Conservation (phyloP, 2,797 vertebrate species). For the Centropyge bicolor region DNA sequence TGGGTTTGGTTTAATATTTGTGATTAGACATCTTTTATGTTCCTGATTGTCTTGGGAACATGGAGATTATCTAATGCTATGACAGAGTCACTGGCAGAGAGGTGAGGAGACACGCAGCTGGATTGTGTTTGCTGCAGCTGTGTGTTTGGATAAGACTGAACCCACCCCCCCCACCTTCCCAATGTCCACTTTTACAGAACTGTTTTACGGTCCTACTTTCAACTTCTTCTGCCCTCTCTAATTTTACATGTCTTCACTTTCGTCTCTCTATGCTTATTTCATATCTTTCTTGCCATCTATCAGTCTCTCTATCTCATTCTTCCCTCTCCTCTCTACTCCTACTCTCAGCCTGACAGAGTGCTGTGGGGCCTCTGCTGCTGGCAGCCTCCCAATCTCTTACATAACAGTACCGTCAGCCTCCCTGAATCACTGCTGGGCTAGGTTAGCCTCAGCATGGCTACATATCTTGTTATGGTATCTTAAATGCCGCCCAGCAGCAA, state of each 20-base stretch:
- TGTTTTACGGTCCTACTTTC: constrained; percentile 6
- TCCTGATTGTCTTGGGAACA: not conserved
- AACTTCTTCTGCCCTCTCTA: not conserved
- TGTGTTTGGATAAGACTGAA: constrained; percentile 50
- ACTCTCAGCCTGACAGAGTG: constrained; percentile 64
- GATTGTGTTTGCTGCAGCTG: constrained; percentile 50
- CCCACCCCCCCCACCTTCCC: constrained; percentile 9
- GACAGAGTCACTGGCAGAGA: constrained; percentile 8
- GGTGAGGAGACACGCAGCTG: constrained; percentile 45
- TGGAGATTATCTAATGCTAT: constrained; percentile 23
- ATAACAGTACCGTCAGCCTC: constrained; percentile 72
- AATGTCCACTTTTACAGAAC: not conserved
- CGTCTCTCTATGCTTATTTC: constrained; percentile 8
- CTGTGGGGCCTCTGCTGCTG: constrained; percentile 73
- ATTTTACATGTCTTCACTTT: not conserved
- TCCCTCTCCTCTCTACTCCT: constrained; percentile 55
- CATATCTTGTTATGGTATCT: constrained; percentile 35
- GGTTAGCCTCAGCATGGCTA: constrained; percentile 30
- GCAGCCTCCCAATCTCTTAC: constrained; percentile 72
- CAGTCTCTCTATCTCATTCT: constrained; percentile 51
- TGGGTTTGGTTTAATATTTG: not conserved
- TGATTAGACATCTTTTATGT: not conserved
- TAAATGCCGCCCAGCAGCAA: constrained; percentile 17
- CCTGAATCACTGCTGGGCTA: constrained; percentile 68
- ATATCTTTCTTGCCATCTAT: constrained; percentile 40